phyloP scores from a whole-genome alignment of 2,888 invertebrate species.

The Drosophila mimica region DNA sequence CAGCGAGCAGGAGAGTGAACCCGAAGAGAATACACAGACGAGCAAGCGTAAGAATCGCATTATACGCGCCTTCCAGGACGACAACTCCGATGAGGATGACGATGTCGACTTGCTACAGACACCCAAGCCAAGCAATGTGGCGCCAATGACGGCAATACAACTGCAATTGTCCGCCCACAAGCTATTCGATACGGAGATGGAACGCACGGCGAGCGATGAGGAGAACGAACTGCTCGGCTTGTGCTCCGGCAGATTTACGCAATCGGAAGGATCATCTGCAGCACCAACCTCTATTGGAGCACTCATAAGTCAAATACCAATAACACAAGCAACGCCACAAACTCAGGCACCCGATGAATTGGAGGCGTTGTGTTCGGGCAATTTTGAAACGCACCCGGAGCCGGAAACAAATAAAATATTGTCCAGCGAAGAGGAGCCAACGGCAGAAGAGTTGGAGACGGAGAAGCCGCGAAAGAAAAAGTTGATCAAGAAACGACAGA shows the following conservation, averaged over 20 bases:
- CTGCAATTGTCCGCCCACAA: conserved; percentile 60
- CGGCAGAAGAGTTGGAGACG: not conserved
- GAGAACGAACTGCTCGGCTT: conserved; percentile 86
- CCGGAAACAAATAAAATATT: conserved; percentile 83
- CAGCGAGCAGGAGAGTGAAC: conserved; percentile 69
- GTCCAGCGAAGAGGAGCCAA: conserved; percentile 86
- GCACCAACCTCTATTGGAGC: conserved; percentile 40
- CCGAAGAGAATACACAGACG: conserved; percentile 66
- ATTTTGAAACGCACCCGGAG: conserved; percentile 83
- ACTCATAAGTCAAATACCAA: conserved; percentile 81
- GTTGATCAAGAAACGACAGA: conserved; percentile 79
- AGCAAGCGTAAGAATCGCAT: conserved; percentile 85
- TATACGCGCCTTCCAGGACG: conserved; percentile 77
- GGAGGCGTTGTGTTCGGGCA: conserved; percentile 87
- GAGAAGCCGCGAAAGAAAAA: conserved; percentile 77
- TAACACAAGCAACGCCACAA: conserved; percentile 67
- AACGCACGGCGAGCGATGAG: conserved; percentile 66
- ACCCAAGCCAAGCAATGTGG: conserved; percentile 41
- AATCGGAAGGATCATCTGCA: conserved; percentile 68
- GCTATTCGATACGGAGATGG: conserved; percentile 69
- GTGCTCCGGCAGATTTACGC: conserved; percentile 87
- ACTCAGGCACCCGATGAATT: conserved; percentile 85
- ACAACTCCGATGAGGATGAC: conserved; percentile 82
- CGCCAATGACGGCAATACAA: conserved; percentile 53
- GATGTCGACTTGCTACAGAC: conserved; percentile 77